Base-by-base conservation (phyloP, 2,888 invertebrate genomes). In the Copidosoma aretas region DNA sequence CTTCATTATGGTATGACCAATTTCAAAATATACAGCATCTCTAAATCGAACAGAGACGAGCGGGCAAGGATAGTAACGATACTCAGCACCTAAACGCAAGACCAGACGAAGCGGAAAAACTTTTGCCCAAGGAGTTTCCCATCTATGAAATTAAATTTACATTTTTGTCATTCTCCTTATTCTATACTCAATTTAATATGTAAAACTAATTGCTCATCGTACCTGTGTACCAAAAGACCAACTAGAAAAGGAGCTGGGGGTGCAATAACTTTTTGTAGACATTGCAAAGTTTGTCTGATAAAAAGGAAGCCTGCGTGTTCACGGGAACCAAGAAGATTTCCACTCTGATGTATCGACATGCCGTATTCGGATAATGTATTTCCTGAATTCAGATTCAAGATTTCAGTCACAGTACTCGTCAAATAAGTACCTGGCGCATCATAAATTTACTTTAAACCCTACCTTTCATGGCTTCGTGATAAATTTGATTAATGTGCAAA, bases 1-100 rank as follows among this genome's bases (percentile, higher is more conserved):
- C 85, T 93, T 94, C 84, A 95, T 93, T 70, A 95, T 93, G 14
- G 94, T 94, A 80, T 94, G 93, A 0, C 94, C 93, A 68, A 94
- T 91, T 85, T 94, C 94, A 41, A 89, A 91, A 81, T 91, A 95
- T 8, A 94, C 91, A 0, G 94, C 90, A 74, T 91, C 91, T 17
- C 94, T 86, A 78, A 90, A 88, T 25, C 93, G 86, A 21, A 91
- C 89, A 21, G 93, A 93, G 60, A 94, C 89, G 72, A 94, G 85
- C 1, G 94, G 93, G 79, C 92, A 92, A 0, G 94, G 94, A 84
- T 95, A 95, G 80, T 93, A 94, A 71, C 93, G 88, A 84, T 91
- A 93, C 81, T 94, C 93, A 3, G 93, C 93, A 1, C 94, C 94
- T 43, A 95, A 85, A 68, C 94, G 87, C 62, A 95, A 84, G 79